Evolutionary conservation across 2,888 invertebrate species (phyloP).

Genomic region (Protophormia terraenovae): DNA sequence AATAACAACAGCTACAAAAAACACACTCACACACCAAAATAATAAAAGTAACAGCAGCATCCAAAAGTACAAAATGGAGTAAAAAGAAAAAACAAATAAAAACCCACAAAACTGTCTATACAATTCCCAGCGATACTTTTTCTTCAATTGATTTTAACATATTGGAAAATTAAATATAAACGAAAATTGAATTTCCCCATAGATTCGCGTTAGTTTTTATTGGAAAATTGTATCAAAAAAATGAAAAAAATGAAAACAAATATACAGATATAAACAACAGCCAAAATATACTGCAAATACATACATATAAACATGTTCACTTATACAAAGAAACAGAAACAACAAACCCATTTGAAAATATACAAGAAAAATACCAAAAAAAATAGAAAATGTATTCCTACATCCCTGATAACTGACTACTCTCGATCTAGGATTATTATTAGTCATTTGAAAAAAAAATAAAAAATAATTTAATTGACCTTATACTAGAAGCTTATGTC

Average conservation of each 20-base stretch:
- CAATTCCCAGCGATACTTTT: constrained; percentile 65
- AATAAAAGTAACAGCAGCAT: background rate
- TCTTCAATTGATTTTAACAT: constrained; percentile 68
- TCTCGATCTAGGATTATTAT: too few species aligned
- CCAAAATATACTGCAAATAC: background rate
- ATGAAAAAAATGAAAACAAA: background rate
- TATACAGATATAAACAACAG: constrained; percentile 12
- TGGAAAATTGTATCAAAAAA: constrained; percentile 37
- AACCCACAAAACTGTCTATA: constrained; percentile 65
- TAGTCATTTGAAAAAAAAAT: too few species aligned
- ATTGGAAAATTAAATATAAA: constrained; percentile 69
- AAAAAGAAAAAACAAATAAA: constrained; percentile 26
- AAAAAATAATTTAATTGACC: too few species aligned
- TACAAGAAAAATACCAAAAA: constrained; percentile 17
- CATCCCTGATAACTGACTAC: background rate
- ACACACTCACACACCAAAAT: background rate
- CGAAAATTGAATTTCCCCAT: constrained; percentile 68
- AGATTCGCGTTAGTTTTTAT: constrained; percentile 63
- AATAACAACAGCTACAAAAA: background rate
- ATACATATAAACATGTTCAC: background rate
- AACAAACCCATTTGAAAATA: constrained; percentile 10
- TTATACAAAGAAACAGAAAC: too few species aligned
- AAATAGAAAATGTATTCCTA: background rate
- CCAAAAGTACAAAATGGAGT: background rate
- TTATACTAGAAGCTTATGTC: too few species aligned